Evolutionary conservation across 2,797 vertebrate species (phyloP).

Genomic region (Leptatherina wallacei): DNA sequence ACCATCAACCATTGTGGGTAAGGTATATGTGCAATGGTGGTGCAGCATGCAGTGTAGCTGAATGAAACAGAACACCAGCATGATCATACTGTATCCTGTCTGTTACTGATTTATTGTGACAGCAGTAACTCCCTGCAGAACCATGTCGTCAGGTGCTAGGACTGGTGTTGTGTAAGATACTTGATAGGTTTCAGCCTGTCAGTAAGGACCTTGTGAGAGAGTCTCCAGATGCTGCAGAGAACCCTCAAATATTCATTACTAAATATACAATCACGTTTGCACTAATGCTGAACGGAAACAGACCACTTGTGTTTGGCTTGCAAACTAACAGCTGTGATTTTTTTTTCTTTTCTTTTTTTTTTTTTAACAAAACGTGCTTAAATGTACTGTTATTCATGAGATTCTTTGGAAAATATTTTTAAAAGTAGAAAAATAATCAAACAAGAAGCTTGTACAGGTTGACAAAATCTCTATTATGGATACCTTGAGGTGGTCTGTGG

Average conservation of each 20-base stretch:
- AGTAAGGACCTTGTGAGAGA: conserved; percentile 66
- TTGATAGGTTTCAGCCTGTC: conserved; percentile 68
- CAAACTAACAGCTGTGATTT: conserved; percentile 60
- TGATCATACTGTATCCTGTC: conserved; percentile 77
- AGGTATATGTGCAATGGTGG: conserved; percentile 36
- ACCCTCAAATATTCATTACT: conserved; percentile 65
- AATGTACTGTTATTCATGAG: not conserved
- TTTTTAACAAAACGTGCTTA: not conserved
- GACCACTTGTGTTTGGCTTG: conserved; percentile 31
- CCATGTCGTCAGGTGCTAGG: conserved; percentile 75
- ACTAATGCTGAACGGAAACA: conserved; percentile 61
- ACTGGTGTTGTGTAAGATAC: conserved; percentile 67
- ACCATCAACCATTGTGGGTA: conserved; percentile 74
- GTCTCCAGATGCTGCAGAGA: conserved; percentile 67
- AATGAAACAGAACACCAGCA: conserved; percentile 69
- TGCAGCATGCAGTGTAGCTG: conserved; percentile 29
- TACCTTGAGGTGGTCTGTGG: too few species aligned
- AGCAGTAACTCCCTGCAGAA: conserved; percentile 76
- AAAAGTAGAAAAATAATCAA: not conserved
- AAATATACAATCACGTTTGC: conserved; percentile 57
- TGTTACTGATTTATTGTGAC: conserved; percentile 78
- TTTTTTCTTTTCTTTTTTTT: not conserved
- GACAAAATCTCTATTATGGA: too few species aligned
- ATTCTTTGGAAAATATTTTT: not conserved
- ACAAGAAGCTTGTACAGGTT: not conserved